Evolutionary conservation across 53 echinoderm and acorn worm genomes (phyloP), one percentile per base, ranked within the genome.

Genomic region (Apostichopus leukothele): DNA sequence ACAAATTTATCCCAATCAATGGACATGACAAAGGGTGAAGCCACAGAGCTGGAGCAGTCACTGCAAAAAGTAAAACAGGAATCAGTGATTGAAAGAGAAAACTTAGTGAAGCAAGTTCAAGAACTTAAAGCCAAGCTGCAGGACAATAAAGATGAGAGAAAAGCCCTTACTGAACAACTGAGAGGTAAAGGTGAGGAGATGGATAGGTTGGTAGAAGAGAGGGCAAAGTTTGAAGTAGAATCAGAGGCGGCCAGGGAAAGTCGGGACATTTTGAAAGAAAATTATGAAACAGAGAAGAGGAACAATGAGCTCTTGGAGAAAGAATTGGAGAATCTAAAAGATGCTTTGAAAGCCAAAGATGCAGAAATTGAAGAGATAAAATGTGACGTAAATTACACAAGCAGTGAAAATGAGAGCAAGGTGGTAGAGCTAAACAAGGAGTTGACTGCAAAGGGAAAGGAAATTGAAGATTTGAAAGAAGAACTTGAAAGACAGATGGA

Each of bases 291-390:
- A 71, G 92, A 87, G 88, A 91, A 90, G 51, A 84, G 86, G 55
- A 90, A 86, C 73, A 88, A 90, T 3, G 90, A 96, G 68, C 73
- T 76, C 76, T 85, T 90, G 83, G 81, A 94, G 88, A 71, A 83
- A 18, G 86, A 94, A 57, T 16, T 92, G 16, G 88, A 94, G 52
- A 93, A 93, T 26, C 83, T 83, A 7, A 90, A 91, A 75, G 93
- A 93, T 74, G 91, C 90, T 53, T 57, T 89, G 75, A 86, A 78
- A 89, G 57, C 84, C 16, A 89, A 92, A 79, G 83, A 89, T 75
- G 74, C 67, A 67, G 89, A 78, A 54, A 51, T 86, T 5, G 89
- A 92, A 7, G 57, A 77, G 16, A 83, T 90, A 51, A 80, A 67
- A 63, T 16, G 23, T 88, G 78, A 93, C 19, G 75, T 94, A 13